These are phyloP conservation scores for Apoda limacodes DNA, from an alignment of 2,888 invertebrate species.

Conservation along the genomic window DNA sequence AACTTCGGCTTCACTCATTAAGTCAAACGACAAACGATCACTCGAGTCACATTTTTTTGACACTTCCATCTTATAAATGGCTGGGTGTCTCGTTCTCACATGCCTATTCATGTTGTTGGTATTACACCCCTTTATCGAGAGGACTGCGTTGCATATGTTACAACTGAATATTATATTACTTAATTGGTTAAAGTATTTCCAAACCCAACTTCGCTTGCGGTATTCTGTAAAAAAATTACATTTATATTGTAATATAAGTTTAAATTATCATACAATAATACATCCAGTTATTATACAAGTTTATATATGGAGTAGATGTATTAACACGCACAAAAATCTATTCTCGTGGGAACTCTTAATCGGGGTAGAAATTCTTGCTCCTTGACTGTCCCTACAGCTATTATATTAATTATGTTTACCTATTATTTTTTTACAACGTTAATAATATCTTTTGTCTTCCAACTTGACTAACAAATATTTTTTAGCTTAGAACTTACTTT, in stretches of 20 bases:
- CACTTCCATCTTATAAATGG: slow-evolving; percentile 38
- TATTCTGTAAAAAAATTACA: slow-evolving; percentile 28
- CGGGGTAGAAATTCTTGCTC: no score
- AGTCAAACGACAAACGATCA: slow-evolving; percentile 17
- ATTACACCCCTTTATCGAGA: slow-evolving; percentile 60
- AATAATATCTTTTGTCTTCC: no score
- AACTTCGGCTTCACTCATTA: slow-evolving; percentile 27
- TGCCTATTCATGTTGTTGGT: slow-evolving; percentile 62
- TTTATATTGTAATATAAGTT: background rate
- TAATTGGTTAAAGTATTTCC: slow-evolving; percentile 57
- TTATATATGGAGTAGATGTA: background rate
- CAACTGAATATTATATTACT: slow-evolving; percentile 54
- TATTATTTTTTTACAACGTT: background rate
- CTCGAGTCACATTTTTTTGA: slow-evolving; percentile 23
- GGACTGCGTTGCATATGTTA: slow-evolving; percentile 46
- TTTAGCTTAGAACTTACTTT: no score
- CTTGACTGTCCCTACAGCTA: no score
- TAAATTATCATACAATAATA: no score
- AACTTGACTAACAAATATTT: no score
- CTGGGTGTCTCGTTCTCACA: slow-evolving; percentile 44
- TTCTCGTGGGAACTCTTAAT: no score
- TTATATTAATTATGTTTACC: no score
- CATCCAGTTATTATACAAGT: no score
- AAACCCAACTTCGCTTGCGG: slow-evolving; percentile 58
- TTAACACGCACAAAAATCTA: no score